Percentiles rank a stretch among this genome's conserved stretches.
Evolutionary conservation across 1,140 invertebrate species (phyloP).

Genomic region (Euwallacea similis): DNA sequence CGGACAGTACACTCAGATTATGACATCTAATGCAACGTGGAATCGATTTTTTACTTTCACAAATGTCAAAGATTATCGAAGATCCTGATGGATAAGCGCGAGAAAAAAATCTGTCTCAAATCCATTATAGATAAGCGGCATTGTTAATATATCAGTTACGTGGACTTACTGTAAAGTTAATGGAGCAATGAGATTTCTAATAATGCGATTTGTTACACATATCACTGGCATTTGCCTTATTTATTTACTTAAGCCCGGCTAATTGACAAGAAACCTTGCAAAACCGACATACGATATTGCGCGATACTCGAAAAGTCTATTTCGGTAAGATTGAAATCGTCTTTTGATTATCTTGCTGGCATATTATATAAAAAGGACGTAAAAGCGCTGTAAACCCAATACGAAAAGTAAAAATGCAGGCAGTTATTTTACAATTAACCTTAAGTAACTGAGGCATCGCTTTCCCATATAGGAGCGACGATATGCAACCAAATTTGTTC

Average conservation of each 20-base stretch:
- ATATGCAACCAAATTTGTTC: conserved; percentile 7
- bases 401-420: conserved; percentile 10
- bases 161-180: too few relatives aligned
- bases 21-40: neutral
- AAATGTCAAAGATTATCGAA: conserved; percentile 4
- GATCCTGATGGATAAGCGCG: too few relatives aligned
- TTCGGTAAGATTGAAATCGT: conserved; percentile 11
- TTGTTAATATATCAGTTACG: too few relatives aligned
- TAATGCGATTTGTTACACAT: too few relatives aligned
- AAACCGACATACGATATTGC: neutral
- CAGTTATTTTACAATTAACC: conserved; percentile 25
- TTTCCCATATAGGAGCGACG: conserved; percentile 8
- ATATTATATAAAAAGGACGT: conserved; percentile 20
- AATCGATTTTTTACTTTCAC: conserved; percentile 5
- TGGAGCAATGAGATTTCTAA: too few relatives aligned
- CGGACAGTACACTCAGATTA: neutral
- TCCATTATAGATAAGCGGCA: too few relatives aligned
- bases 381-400: conserved; percentile 17
- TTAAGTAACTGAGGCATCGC: conserved; percentile 8
- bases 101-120: too few relatives aligned
- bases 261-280: too few relatives aligned
- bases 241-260: too few relatives aligned
- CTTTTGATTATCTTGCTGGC: conserved; percentile 18
- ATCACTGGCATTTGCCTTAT: too few relatives aligned
- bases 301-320: conserved; percentile 14